These are phyloP conservation scores for Myotis brandtii DNA, from an alignment of 2,113 vertebrate genomes.

Conservation along the genomic window DNA sequence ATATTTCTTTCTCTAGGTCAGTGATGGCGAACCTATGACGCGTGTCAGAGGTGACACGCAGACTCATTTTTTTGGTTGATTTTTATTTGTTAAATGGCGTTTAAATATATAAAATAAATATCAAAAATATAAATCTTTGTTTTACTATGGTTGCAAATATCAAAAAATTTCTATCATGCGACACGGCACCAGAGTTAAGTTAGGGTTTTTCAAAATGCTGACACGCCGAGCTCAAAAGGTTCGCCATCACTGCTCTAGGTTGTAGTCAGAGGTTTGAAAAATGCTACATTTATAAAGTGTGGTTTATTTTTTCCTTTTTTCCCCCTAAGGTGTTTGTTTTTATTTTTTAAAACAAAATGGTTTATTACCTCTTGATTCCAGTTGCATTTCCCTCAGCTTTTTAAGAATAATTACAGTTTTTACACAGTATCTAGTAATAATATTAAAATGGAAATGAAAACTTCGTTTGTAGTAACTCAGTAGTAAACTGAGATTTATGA, in stretches of 20 bases:
- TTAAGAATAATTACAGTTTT: background rate
- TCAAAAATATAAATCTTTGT: no score
- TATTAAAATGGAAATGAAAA: slow-evolving; percentile 13
- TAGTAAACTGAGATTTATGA: background rate
- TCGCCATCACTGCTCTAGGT: no score
- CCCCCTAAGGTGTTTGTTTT: background rate
- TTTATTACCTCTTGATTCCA: background rate
- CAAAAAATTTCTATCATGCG: no score
- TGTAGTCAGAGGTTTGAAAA: background rate
- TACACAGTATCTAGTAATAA: background rate
- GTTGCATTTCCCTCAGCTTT: background rate
- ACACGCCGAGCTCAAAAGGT: no score
- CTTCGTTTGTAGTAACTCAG: background rate
- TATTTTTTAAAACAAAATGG: background rate
- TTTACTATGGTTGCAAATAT: no score
- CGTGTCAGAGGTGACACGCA: no score
- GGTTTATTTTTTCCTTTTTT: background rate
- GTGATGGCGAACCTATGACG: no score
- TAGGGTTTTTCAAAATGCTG: no score
- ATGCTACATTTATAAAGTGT: background rate
- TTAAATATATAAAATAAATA: no score
- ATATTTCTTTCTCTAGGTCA: background rate
- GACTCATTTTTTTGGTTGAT: no score
- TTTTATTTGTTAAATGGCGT: no score
- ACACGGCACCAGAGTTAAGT: no score